Base-by-base conservation (phyloP, 2,113 vertebrate genomes). In the Tachysurus fulvidraco region DNA sequence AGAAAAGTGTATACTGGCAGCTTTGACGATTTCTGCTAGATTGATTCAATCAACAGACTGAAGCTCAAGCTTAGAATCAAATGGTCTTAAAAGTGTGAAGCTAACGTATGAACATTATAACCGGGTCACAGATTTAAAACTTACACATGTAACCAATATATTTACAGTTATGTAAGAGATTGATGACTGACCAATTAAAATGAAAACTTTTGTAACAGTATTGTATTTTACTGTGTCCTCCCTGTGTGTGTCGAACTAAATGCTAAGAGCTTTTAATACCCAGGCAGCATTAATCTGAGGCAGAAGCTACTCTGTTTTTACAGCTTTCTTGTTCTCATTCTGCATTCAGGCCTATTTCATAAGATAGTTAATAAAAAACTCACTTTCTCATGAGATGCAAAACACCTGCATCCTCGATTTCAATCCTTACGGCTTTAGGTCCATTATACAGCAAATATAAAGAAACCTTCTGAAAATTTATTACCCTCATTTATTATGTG, bases 111-210 rank as follows among this genome's bases (percentile, higher is more conserved):
- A 90, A 82, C 50, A 89, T 57, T 90, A 89, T 64, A 83, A 86
- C 86, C 44, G 87, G 87, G 87, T 92, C 90, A 86, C 83, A 90
- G 91, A 92, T 91, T 93, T 89, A 83, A 89, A 88, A 90, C 86
- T 89, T 93, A 87, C 76, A 71, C 41, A 69, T 92, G 91, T 95
- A 95, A 92, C 90, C 89, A 91, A 84, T 92, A 92, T 86, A 90
- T 94, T 93, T 94, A 94, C 88, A 92, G 91, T 92, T 90, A 93
- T 94, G 89, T 94, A 93, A 92, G 89, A 92, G 92, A 92, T 88
- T 60, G 78, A 81, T 44, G 55, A 81, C 78, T 89, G 89, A 91
- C 80, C 59, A 91, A 94, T 93, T 93, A 95, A 94, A 94, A 88
- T 84, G 90, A 81, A 93, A 86, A 87, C 52, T 85, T 94, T 94